Percentiles rank a stretch among this genome's conserved stretches.
phyloP scores from a whole-genome alignment of 2,113 vertebrate species.

The Coracopsis vasa region DNA sequence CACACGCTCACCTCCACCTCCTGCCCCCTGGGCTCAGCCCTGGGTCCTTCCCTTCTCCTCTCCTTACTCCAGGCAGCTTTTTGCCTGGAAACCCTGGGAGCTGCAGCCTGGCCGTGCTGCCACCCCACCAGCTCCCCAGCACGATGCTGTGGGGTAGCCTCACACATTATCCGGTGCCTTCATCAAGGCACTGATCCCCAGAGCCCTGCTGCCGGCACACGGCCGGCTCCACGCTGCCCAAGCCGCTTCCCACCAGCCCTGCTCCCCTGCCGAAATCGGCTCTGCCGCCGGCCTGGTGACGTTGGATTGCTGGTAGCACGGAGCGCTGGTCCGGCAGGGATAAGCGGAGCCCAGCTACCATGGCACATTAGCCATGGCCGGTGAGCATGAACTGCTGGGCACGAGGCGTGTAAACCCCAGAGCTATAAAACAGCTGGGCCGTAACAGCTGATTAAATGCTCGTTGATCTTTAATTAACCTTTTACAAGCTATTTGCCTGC shows the following conservation, averaged over 20 bases:
- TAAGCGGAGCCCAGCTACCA: background rate
- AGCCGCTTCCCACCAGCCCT: background rate
- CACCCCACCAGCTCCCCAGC: background rate
- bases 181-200: background rate
- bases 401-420: background rate
- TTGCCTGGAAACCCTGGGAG: background rate
- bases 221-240: background rate
- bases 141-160: accelerated
- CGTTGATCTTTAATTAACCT: constrained; percentile 59
- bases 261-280: background rate
- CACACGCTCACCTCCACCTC: background rate
- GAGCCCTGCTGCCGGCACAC: accelerated
- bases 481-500: constrained; percentile 49
- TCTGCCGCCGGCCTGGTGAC: background rate
- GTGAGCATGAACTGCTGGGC: background rate
- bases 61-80: background rate
- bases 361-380: accelerated
- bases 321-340: accelerated
- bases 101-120: accelerated
- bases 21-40: background rate
- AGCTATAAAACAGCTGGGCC: constrained; percentile 35
- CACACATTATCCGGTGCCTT: background rate
- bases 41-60: background rate
- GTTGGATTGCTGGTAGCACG: background rate
- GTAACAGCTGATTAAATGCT: constrained; percentile 45